Percentiles rank a stretch among this genome's conserved stretches.
Evolutionary conservation across 1,140 invertebrate genomes (phyloP).

Genomic region (Bombus soroeensis): DNA sequence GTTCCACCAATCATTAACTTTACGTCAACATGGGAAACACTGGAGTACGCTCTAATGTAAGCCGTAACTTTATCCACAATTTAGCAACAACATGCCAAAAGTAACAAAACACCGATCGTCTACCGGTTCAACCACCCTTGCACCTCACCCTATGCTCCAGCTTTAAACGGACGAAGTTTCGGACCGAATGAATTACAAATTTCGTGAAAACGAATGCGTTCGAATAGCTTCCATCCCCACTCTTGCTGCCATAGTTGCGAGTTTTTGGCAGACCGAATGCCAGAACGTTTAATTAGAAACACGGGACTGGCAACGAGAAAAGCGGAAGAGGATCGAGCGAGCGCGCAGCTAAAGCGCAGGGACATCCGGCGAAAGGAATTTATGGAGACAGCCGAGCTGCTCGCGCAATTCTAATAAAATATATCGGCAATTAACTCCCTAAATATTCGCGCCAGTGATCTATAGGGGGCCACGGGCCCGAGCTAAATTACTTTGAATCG

Average conservation of each 20-base stretch:
- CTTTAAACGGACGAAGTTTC: neutral
- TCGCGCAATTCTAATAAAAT: slow-evolving; percentile 80
- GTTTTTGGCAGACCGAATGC: slow-evolving; percentile 59
- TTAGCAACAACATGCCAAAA: neutral
- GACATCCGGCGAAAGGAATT: slow-evolving; percentile 80
- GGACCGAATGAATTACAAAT: slow-evolving; percentile 8
- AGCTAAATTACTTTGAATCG: slow-evolving; percentile 82
- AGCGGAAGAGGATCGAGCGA: slow-evolving; percentile 26
- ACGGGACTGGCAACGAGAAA: slow-evolving; percentile 40
- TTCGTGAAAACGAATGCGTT: slow-evolving; percentile 26
- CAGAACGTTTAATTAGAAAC: slow-evolving; percentile 78
- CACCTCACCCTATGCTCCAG: neutral
- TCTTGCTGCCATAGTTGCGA: slow-evolving; percentile 11
- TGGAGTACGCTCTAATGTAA: too few species aligned
- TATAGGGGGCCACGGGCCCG: slow-evolving; percentile 70
- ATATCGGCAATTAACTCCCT: slow-evolving; percentile 83
- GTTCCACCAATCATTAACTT: too few species aligned
- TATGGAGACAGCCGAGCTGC: slow-evolving; percentile 75
- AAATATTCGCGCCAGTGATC: slow-evolving; percentile 82
- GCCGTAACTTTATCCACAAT: neutral
- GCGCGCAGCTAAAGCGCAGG: slow-evolving; percentile 75
- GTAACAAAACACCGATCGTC: neutral
- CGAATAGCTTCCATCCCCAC: neutral
- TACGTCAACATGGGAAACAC: too few species aligned
- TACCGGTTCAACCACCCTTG: neutral